Evolutionary conservation across 1,140 invertebrate genomes (phyloP).

Genomic region (Ladona fulva): DNA sequence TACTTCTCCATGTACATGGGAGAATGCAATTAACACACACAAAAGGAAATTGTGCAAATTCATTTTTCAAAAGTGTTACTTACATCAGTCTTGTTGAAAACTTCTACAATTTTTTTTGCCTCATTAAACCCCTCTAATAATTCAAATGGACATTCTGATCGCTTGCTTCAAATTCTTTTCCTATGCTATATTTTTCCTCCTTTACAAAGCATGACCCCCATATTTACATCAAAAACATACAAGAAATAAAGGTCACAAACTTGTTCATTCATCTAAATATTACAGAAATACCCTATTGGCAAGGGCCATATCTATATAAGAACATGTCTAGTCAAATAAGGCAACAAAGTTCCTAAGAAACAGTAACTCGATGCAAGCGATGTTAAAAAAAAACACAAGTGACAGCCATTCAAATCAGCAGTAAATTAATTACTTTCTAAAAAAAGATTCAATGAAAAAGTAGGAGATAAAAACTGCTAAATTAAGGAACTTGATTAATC

Average conservation of each 20-base stretch:
- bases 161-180: not conserved
- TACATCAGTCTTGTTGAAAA: conserved; percentile 16
- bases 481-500: not conserved
- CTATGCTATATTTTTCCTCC: not conserved
- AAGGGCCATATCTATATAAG: conserved; percentile 6
- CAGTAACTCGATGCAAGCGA: not conserved
- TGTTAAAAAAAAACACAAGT: too few relatives aligned
- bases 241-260: not conserved
- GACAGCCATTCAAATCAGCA: not conserved
- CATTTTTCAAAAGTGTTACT: conserved; percentile 14
- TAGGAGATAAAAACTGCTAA: not conserved
- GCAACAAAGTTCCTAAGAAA: not conserved
- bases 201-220: not conserved
- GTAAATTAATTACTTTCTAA: not conserved
- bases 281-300: not conserved
- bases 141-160: conserved; percentile 5
- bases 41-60: conserved; percentile 15
- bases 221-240: conserved; percentile 4
- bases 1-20: not conserved
- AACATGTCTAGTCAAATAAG: not conserved
- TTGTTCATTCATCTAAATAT: not conserved
- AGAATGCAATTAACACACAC: conserved; percentile 12
- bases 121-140: not conserved
- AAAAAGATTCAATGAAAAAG: not conserved
- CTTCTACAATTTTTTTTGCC: not conserved